phyloP scores from a whole-genome alignment of 2,888 invertebrate species.

The Athalia circularis region DNA sequence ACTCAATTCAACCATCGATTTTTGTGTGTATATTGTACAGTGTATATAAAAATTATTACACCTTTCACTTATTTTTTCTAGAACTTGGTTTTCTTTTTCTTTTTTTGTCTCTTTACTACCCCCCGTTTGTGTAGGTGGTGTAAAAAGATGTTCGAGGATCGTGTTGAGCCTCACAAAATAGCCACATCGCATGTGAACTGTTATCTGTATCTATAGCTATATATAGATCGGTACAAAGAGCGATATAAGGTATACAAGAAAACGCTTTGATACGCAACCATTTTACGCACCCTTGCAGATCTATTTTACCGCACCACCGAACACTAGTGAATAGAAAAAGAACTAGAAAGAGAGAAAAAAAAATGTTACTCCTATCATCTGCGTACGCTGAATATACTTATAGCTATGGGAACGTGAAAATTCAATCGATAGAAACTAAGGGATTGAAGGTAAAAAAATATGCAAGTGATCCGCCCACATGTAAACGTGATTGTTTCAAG shows the following conservation, averaged over 20 bases:
- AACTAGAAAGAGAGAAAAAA: not conserved
- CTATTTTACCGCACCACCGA: not conserved
- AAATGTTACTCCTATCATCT: too few relatives aligned
- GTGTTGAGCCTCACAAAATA: slow-evolving; percentile 31
- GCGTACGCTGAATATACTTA: too few relatives aligned
- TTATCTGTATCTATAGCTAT: not conserved
- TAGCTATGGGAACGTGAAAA: too few relatives aligned
- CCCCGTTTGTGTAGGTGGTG: not conserved
- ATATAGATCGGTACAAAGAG: slow-evolving; percentile 17
- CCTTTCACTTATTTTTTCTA: too few relatives aligned
- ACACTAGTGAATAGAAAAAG: not conserved
- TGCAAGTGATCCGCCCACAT: too few relatives aligned
- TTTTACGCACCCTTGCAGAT: not conserved
- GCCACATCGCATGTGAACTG: slow-evolving; percentile 1
- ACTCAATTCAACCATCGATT: too few relatives aligned
- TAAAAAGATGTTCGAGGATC: not conserved
- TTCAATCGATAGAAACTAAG: too few relatives aligned
- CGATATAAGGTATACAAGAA: slow-evolving; percentile 5
- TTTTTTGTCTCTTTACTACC: not conserved
- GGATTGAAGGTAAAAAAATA: too few relatives aligned
- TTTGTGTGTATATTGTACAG: too few relatives aligned
- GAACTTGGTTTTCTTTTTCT: not conserved
- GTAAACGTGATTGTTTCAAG: too few relatives aligned
- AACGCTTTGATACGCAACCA: slow-evolving; percentile 15
- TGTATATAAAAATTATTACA: too few relatives aligned